Conservation (phyloP, 2,888 invertebrate species). For the Thera britannica region DNA sequence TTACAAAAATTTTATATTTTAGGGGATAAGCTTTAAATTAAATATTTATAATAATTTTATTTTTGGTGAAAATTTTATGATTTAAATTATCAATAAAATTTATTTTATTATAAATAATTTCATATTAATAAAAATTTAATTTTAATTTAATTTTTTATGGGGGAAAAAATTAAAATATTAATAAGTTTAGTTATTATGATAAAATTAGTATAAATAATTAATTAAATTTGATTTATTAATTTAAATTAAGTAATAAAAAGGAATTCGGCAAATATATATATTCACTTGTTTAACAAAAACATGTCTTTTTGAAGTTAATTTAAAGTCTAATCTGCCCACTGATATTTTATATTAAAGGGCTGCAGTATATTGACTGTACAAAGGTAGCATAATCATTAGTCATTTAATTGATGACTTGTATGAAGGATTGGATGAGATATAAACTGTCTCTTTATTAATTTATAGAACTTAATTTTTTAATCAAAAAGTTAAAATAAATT, state of each 20-base stretch:
- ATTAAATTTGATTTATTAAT: slow-evolving; percentile 49
- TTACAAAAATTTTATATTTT: slow-evolving; percentile 73
- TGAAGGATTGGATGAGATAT: slow-evolving; percentile 90
- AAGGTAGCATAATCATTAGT: slow-evolving; percentile 92
- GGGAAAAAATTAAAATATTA: slow-evolving; percentile 72
- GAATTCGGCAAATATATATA: slow-evolving; percentile 87
- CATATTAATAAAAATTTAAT: slow-evolving; percentile 56
- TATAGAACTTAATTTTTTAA: slow-evolving; percentile 77
- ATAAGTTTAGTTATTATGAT: slow-evolving; percentile 81
- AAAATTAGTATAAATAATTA: slow-evolving; percentile 81
- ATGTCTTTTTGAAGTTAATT: slow-evolving; percentile 87
- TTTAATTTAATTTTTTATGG: slow-evolving; percentile 74
- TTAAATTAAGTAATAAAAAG: slow-evolving; percentile 76
- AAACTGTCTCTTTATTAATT: slow-evolving; percentile 80
- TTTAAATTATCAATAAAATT: slow-evolving; percentile 84
- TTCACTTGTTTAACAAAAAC: slow-evolving; percentile 92
- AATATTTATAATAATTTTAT: slow-evolving; percentile 76
- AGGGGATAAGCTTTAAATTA: slow-evolving; percentile 86
- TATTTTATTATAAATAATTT: slow-evolving; percentile 80
- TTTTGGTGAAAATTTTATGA: slow-evolving; percentile 75
- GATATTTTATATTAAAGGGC: slow-evolving; percentile 87
- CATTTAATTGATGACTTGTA: slow-evolving; percentile 92
- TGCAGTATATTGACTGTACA: slow-evolving; percentile 91
- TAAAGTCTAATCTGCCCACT: slow-evolving; percentile 90
- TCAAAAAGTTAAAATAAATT: slow-evolving; percentile 87